Conservation (phyloP, 2,113 vertebrate genomes). For the Copsychus sechellarum region DNA sequence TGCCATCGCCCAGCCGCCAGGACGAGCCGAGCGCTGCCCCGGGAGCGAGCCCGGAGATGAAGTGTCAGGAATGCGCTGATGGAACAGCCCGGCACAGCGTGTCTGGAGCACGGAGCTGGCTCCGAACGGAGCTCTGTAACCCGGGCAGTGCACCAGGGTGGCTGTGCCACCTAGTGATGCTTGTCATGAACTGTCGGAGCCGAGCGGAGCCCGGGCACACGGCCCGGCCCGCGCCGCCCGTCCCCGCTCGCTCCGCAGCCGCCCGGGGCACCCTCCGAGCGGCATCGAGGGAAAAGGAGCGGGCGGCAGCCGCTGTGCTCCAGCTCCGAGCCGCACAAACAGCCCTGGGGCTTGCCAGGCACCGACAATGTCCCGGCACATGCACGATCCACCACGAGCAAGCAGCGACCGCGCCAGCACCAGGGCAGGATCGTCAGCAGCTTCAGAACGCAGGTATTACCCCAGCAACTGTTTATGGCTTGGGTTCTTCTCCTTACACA, state of each 20-base stretch:
- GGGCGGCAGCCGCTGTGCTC: background rate
- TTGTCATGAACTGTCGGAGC: conserved; percentile 50
- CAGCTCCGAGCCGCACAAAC: background rate
- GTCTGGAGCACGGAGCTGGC: too few species aligned
- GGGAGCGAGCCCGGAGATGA: too few species aligned
- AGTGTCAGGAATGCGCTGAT: too few species aligned
- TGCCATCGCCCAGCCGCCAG: too few species aligned
- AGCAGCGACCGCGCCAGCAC: background rate
- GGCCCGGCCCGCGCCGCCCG: too few species aligned
- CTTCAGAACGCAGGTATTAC: background rate
- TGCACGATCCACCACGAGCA: background rate
- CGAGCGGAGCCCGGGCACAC: too few species aligned
- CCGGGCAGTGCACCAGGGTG: conserved; percentile 56
- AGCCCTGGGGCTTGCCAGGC: background rate
- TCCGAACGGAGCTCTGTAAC: too few species aligned
- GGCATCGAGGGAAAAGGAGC: background rate
- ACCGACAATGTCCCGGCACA: fast-evolving
- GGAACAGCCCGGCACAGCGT: too few species aligned
- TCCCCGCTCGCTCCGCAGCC: too few species aligned
- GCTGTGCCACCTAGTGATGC: conserved; percentile 76
- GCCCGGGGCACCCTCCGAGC: too few species aligned
- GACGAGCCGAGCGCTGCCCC: too few species aligned
- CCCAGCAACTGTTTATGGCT: background rate
- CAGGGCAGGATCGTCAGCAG: fast-evolving
- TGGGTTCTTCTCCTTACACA: background rate